phyloP scores from a whole-genome alignment of 2,888 invertebrate species.

The Tenthredo distinguenda region DNA sequence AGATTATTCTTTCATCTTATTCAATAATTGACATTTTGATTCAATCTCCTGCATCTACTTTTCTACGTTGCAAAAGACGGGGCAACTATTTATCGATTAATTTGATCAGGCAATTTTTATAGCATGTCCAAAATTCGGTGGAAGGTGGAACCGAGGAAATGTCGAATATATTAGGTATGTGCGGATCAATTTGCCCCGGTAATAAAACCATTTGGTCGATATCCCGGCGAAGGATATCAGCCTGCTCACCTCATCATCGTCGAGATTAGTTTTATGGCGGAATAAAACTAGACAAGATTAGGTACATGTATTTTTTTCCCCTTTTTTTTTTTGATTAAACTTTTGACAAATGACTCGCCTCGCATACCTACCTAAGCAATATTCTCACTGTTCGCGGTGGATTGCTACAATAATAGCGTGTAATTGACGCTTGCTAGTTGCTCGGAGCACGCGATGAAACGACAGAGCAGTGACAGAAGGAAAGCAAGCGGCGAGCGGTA shows the following conservation, averaged over 20 bases:
- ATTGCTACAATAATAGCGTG: not conserved
- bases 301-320: not conserved
- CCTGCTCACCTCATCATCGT: not conserved
- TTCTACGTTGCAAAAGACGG: no score
- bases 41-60: not conserved
- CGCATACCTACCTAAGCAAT: not conserved
- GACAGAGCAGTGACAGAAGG: conserved; percentile 17
- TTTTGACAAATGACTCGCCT: no score
- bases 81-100: not conserved
- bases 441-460: conserved; percentile 30
- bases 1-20: not conserved
- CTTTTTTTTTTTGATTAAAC: not conserved
- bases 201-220: no score
- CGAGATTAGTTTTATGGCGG: not conserved
- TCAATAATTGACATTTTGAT: not conserved
- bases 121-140: not conserved
- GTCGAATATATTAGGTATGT: no score
- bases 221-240: not conserved
- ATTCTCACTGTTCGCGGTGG: not conserved
- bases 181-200: no score
- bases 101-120: not conserved
- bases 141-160: not conserved
- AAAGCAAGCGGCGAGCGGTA: not conserved
- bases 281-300: not conserved
- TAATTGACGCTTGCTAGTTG: conserved; percentile 8